Conservation (phyloP, 2,113 vertebrate genomes). For the Hyaena hyaena region DNA sequence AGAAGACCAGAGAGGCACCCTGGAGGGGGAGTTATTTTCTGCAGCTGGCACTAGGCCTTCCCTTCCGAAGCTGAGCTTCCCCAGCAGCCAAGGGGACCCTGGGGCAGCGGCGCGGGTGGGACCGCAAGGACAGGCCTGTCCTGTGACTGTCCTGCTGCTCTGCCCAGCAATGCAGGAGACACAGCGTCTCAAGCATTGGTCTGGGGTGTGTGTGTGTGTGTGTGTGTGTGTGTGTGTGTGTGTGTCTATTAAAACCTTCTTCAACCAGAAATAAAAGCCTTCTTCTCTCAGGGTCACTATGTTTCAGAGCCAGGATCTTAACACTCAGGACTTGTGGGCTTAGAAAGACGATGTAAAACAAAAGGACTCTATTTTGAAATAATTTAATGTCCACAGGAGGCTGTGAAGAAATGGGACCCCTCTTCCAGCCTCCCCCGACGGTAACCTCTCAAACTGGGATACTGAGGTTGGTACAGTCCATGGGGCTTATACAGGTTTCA, state of each 20-base stretch:
- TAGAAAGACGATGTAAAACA: neutral
- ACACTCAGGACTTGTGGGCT: neutral
- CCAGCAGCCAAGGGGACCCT: neutral
- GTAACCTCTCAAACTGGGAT: neutral
- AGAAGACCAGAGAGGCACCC: neutral
- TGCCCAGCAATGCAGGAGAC: neutral
- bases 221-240: rapidly evolving
- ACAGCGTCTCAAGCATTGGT: neutral
- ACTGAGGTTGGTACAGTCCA: neutral
- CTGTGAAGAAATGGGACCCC: neutral
- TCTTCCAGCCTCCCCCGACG: neutral
- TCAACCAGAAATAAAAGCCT: neutral
- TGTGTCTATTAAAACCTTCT: neutral
- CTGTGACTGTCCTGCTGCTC: neutral
- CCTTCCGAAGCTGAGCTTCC: neutral
- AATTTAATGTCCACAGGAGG: neutral
- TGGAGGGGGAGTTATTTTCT: neutral
- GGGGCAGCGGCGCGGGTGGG: neutral
- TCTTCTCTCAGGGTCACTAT: neutral
- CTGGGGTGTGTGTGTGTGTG: rapidly evolving
- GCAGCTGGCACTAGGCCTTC: neutral
- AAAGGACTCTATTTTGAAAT: neutral
- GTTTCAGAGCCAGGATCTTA: neutral
- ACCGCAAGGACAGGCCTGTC: neutral
- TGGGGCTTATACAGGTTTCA: neutral